Conservation (phyloP, 2,797 vertebrate species). For the Garrulus glandarius region DNA sequence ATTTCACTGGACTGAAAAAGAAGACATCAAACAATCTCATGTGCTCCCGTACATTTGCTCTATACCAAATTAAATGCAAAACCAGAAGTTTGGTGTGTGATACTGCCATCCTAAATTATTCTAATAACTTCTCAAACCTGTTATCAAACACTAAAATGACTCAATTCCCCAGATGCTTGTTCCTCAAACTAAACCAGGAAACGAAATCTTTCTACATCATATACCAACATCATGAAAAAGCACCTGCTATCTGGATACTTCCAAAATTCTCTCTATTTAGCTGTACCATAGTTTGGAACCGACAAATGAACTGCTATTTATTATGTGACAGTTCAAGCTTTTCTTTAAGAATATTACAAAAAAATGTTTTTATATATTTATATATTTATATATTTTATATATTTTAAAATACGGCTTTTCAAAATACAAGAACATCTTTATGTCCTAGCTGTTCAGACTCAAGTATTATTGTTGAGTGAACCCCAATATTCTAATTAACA, state of each 20-base stretch:
- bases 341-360: background rate
- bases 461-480: background rate
- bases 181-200: background rate
- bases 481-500: background rate
- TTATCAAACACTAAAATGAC: background rate
- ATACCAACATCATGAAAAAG: background rate
- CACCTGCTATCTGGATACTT: background rate
- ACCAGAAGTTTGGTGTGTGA: background rate
- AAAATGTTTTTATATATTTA: background rate
- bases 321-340: background rate
- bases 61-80: background rate
- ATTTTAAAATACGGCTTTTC: no score
- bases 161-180: background rate
- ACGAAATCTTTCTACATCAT: background rate
- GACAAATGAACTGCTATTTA: background rate
- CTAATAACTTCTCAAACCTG: background rate
- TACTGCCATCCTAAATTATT: background rate
- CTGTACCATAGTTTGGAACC: background rate
- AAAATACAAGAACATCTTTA: background rate
- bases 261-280: background rate
- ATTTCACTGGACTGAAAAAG: constrained; percentile 90
- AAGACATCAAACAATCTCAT: background rate
- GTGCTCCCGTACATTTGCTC: background rate
- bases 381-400: no score
- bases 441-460: background rate